phyloP scores from a whole-genome alignment of 2,797 vertebrate genomes.

The Sebastes hubbsi region DNA sequence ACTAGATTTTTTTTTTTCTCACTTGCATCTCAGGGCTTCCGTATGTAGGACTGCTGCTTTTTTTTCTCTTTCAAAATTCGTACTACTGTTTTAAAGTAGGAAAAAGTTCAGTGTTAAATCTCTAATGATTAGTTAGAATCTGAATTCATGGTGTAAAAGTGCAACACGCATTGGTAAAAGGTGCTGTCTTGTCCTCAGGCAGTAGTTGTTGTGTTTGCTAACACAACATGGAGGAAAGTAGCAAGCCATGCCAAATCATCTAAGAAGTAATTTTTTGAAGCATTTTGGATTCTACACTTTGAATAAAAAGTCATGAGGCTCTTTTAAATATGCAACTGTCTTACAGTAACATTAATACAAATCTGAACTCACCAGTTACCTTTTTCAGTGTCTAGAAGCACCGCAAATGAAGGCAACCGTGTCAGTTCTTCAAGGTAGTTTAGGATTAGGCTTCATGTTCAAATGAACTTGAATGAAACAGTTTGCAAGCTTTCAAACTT shows the following conservation, averaged over 20 bases:
- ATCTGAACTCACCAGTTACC: not conserved
- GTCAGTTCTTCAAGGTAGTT: not conserved
- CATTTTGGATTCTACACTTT: not conserved
- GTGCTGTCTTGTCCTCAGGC: not conserved
- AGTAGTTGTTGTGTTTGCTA: not conserved
- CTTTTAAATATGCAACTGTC: not conserved
- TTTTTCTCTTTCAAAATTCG: too few species aligned
- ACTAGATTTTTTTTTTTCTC: not conserved
- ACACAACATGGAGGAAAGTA: not conserved
- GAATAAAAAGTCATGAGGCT: not conserved
- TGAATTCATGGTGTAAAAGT: not conserved
- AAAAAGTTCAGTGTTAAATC: too few species aligned
- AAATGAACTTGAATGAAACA: not conserved
- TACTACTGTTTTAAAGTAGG: too few species aligned
- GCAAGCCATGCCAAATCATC: too few species aligned
- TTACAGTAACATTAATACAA: not conserved
- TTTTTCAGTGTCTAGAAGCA: too few species aligned
- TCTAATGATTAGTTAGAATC: not conserved
- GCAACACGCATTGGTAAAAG: not conserved
- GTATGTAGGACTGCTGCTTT: too few species aligned
- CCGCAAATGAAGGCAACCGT: not conserved
- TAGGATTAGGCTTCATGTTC: not conserved
- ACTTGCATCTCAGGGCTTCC: not conserved
- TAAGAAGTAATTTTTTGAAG: not conserved
- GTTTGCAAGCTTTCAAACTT: not conserved